phyloP scores from a whole-genome alignment of 2,888 invertebrate species.

The Anthoptus insignis region DNA sequence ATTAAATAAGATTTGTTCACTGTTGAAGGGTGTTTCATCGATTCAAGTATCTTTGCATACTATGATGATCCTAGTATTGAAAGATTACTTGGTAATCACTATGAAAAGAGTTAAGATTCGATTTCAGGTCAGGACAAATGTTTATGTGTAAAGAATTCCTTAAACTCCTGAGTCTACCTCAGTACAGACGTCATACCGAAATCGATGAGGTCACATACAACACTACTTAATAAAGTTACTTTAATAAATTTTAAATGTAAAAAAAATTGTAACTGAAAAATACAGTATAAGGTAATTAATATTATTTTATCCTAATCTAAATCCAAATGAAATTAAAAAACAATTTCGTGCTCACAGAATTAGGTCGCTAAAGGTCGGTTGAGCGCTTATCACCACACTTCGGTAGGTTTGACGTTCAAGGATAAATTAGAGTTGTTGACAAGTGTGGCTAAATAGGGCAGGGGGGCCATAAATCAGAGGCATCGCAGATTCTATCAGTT shows the following conservation, averaged over 20 bases:
- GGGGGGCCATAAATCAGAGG: slow-evolving; percentile 12
- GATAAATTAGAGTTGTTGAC: slow-evolving; percentile 8
- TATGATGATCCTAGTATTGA: too few species aligned
- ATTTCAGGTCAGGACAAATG: too few species aligned
- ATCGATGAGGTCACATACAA: too few species aligned
- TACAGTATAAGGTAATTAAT: too few species aligned
- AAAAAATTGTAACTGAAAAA: too few species aligned
- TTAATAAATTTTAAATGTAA: too few species aligned
- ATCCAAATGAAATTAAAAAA: not conserved
- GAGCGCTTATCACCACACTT: slow-evolving; percentile 8
- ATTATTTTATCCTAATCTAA: not conserved
- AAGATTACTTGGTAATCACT: too few species aligned
- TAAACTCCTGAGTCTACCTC: too few species aligned
- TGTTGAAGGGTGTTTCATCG: not conserved
- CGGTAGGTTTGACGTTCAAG: slow-evolving; percentile 10
- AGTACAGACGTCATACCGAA: too few species aligned
- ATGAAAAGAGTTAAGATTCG: too few species aligned
- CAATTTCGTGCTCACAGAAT: slow-evolving; percentile 4
- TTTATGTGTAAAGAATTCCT: too few species aligned
- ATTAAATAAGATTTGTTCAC: not conserved
- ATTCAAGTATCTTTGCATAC: not conserved
- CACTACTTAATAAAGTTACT: too few species aligned
- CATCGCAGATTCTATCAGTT: slow-evolving; percentile 22
- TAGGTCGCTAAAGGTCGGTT: not conserved
- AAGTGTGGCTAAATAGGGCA: slow-evolving; percentile 4